These are phyloP conservation scores for Notothenia rossii DNA, from an alignment of 2,113 vertebrate genomes.

Conservation along the genomic window DNA sequence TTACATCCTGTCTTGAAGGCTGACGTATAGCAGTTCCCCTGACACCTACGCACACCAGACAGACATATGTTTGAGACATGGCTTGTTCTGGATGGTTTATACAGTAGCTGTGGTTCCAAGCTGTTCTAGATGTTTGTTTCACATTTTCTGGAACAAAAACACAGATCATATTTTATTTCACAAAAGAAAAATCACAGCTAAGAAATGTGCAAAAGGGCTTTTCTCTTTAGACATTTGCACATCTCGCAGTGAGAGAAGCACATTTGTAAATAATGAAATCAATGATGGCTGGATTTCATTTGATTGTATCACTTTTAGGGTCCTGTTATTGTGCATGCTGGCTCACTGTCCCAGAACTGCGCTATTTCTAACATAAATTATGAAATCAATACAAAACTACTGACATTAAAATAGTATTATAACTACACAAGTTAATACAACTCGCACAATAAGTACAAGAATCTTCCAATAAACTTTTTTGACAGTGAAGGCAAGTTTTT, in stretches of 20 bases:
- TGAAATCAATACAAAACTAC: background rate
- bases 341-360: constrained; percentile 1
- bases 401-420: background rate
- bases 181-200: background rate
- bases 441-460: background rate
- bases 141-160: constrained; percentile 7
- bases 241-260: background rate
- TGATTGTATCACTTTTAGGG: background rate
- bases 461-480: background rate
- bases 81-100: constrained; percentile 29
- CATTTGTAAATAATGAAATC: constrained; percentile 5
- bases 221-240: background rate
- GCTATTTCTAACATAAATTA: background rate
- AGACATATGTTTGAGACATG: constrained; percentile 35
- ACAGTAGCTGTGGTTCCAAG: background rate
- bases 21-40: constrained; percentile 25
- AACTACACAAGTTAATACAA: background rate
- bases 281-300: constrained; percentile 7
- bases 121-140: constrained; percentile 10
- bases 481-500: background rate
- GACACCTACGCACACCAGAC: constrained; percentile 21
- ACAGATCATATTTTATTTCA: background rate
- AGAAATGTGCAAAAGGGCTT: background rate
- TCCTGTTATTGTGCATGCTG: background rate
- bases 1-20: constrained; percentile 25